Evolutionary conservation across 2,888 invertebrate species (phyloP).

Genomic region (Malthinus seriepunctatus): DNA sequence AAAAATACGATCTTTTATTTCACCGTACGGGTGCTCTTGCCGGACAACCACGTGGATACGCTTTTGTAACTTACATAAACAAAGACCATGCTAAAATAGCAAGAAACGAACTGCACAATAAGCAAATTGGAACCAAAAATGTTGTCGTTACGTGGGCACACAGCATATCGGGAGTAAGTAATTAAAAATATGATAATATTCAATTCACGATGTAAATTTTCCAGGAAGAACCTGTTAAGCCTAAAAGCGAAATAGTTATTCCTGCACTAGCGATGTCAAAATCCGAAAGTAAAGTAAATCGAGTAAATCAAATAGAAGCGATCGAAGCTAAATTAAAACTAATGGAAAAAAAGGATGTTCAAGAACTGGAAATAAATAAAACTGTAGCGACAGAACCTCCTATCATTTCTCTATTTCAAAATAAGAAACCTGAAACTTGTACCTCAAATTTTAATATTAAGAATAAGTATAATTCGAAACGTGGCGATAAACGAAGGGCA

Average conservation of each 20-base stretch:
- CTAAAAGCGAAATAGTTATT: conserved; percentile 76
- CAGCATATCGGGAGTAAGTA: conserved; percentile 66
- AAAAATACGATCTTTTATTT: conserved; percentile 95
- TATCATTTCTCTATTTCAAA: conserved; percentile 71
- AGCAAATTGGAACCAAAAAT: conserved; percentile 71
- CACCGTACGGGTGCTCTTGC: conserved; percentile 87
- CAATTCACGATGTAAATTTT: conserved; percentile 45
- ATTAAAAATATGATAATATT: not conserved
- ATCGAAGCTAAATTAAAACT: conserved; percentile 86
- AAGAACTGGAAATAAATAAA: conserved; percentile 77
- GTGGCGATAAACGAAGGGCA: conserved; percentile 38
- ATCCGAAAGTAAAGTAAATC: conserved; percentile 68
- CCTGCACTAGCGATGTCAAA: conserved; percentile 73
- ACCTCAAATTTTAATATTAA: conserved; percentile 33
- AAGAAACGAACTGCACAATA: conserved; percentile 74
- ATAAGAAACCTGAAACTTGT: conserved; percentile 55
- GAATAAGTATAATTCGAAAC: conserved; percentile 32
- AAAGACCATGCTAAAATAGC: conserved; percentile 72
- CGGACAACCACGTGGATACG: conserved; percentile 91
- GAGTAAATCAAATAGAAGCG: conserved; percentile 81
- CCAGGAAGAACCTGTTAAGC: conserved; percentile 76
- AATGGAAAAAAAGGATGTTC: conserved; percentile 70
- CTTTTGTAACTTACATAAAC: conserved; percentile 81
- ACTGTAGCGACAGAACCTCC: conserved; percentile 68
- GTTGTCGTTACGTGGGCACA: conserved; percentile 84